Evolutionary conservation across 2,797 vertebrate species (phyloP), one percentile per base, ranked within the genome.

Genomic region (Tolypeutes matacus): DNA sequence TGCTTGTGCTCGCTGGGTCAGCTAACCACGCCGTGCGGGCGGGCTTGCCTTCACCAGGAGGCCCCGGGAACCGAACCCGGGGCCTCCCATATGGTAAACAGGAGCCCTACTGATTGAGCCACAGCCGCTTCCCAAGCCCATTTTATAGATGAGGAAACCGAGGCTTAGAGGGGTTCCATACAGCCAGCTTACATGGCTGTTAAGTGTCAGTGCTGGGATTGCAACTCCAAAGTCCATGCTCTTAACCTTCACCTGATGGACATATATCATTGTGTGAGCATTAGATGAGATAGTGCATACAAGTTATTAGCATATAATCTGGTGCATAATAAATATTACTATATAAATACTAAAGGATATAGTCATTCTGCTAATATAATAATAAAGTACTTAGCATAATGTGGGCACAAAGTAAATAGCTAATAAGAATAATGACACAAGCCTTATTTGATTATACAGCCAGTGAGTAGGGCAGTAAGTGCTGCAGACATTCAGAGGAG

Each of bases 121-220:
- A n/a, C n/a, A n/a, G n/a, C n/a, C n/a, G n/a, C n/a, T n/a, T n/a
- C n/a, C n/a, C n/a, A n/a, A 85, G 20, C 9, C 36, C 81, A 5
- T 89, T 93, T 89, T 51, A 56, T 14, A 80, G 73, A 25, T 60
- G 73, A 86, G 65, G 17, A 80, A 73, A 86, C 17, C 27, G 80
- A 80, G 76, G 42, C 39, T 69, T 39, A 20, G 1, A 34, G 80
- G 39, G 75, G 14, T 34, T 21, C 2, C n/a, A 20, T 36, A 34
- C 17, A 69, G n/a, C 10, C 11, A 11, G 80, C 58, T 58, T 85
- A 56, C n/a, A 49, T 9, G 76, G 31, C 60, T 27, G 49, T 18
- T 39, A 49, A 58, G 20, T 56, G 39, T 67, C 5, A 73, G 46
- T 78, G 29, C 12, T 39, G 56, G 23, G 81, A 49, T 85, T 58